phyloP scores from a whole-genome alignment of 2,888 invertebrate genomes.

The Adelognathus sp. region DNA sequence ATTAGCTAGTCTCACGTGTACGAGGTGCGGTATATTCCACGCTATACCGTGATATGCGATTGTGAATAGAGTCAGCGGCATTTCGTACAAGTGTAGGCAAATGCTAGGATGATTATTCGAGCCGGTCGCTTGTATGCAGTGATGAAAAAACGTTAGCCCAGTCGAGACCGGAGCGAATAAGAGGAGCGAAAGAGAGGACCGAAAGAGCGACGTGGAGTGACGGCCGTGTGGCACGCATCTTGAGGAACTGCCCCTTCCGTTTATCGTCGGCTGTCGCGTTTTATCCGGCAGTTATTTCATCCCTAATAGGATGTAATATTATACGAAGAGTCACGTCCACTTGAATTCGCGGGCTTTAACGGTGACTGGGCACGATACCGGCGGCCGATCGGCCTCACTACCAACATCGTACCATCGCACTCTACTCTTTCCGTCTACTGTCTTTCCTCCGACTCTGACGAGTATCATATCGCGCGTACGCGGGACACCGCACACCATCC shows the following conservation, averaged over 20 bases:
- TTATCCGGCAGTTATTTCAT: conserved; percentile 77
- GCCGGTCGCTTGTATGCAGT: not conserved
- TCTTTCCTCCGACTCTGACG: conserved; percentile 24
- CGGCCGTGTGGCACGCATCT: conserved; percentile 76
- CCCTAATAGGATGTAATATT: conserved; percentile 80
- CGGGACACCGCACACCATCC: not conserved
- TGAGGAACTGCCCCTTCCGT: conserved; percentile 70
- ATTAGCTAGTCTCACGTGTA: not conserved
- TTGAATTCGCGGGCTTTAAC: conserved; percentile 79
- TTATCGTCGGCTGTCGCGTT: conserved; percentile 76
- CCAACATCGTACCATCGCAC: conserved; percentile 8
- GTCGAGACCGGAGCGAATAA: conserved; percentile 1
- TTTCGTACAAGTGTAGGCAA: not conserved
- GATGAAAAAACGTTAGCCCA: not conserved
- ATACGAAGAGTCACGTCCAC: conserved; percentile 77
- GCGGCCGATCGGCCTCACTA: conserved; percentile 32
- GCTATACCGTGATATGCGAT: not conserved
- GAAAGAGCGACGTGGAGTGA: conserved; percentile 60
- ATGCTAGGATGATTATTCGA: not conserved
- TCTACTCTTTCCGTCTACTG: not conserved
- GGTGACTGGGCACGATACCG: conserved; percentile 76
- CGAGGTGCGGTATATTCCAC: not conserved
- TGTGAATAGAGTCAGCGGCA: not conserved
- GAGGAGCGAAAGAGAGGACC: not conserved
- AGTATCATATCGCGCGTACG: conserved; percentile 8